A percentile compares a stretch with the other conserved stretches of the same genome.
phyloP scores from a whole-genome alignment of 92 coral and sea anemone species.

The Zoanthus gigantus region DNA sequence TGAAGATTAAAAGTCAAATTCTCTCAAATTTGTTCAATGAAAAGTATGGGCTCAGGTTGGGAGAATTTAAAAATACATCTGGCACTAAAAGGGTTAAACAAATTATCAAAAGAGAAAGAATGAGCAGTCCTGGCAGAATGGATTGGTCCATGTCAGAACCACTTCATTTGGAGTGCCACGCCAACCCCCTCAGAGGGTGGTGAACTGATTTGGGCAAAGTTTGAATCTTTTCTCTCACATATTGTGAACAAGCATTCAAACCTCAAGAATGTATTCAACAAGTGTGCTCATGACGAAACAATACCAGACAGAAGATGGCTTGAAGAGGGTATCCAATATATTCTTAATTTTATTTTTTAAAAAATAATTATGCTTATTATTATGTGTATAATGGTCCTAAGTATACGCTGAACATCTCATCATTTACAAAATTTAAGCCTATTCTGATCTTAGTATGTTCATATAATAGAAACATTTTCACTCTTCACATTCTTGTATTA shows the following conservation, averaged over 20 bases:
- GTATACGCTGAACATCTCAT: neutral
- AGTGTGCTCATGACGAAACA: slow-evolving; percentile 11
- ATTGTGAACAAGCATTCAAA: slow-evolving; percentile 11
- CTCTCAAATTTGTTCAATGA: no score
- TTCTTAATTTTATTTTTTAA: neutral
- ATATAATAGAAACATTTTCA: neutral
- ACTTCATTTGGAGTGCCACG: slow-evolving; percentile 14
- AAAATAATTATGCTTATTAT: no score
- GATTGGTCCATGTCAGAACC: slow-evolving; percentile 13
- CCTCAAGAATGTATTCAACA: slow-evolving; percentile 18
- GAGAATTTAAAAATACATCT: no score
- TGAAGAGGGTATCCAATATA: slow-evolving; percentile 17
- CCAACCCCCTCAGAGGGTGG: slow-evolving; percentile 43
- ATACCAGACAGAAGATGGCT: slow-evolving; percentile 27
- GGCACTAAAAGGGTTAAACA: neutral
- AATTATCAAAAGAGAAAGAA: neutral
- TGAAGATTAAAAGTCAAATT: no score
- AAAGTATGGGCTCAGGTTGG: no score
- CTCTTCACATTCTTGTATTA: neutral
- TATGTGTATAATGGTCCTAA: neutral
- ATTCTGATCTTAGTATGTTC: neutral
- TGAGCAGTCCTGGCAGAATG: neutral
- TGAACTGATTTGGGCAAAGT: slow-evolving; percentile 58
- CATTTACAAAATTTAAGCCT: neutral
- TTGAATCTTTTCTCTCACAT: slow-evolving; percentile 52